Evolutionary conservation across 2,113 vertebrate genomes (phyloP).

Genomic region (Agelaius tricolor): DNA sequence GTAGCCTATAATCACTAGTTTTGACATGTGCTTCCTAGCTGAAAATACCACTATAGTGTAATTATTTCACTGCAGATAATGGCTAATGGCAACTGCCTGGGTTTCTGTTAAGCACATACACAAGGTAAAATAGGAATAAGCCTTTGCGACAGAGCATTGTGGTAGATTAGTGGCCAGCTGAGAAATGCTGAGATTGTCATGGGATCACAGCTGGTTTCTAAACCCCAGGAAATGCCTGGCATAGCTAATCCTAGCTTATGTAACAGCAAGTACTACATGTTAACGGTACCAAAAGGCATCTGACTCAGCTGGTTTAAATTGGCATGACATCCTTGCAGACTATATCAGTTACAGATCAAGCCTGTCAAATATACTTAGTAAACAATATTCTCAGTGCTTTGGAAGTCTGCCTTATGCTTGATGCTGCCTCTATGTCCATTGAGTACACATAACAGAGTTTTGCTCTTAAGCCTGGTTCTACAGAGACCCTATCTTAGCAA

Average conservation of each 20-base stretch:
- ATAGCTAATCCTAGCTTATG: slow-evolving; percentile 1
- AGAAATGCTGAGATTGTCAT: slow-evolving; percentile 28
- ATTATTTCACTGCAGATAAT: background rate
- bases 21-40: background rate
- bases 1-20: background rate
- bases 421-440: background rate
- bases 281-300: background rate
- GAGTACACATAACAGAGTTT: background rate
- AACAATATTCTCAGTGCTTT: background rate
- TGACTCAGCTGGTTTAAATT: slow-evolving; percentile 18
- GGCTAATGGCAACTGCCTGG: background rate
- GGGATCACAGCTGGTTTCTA: slow-evolving; percentile 48
- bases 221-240: slow-evolving; percentile 52
- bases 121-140: background rate
- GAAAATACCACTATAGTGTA: background rate
- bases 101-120: background rate
- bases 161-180: slow-evolving; percentile 30
- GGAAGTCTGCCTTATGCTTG: background rate
- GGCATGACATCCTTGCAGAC: background rate
- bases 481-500: background rate
- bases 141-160: slow-evolving; percentile 15
- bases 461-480: background rate
- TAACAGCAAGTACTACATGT: slow-evolving; percentile 12
- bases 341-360: background rate
- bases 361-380: background rate